Evolutionary conservation across 64 coral and sea anemone genomes (phyloP), one percentile per base, ranked within the genome.

Genomic region (Dendrophyllia cribrosa): DNA sequence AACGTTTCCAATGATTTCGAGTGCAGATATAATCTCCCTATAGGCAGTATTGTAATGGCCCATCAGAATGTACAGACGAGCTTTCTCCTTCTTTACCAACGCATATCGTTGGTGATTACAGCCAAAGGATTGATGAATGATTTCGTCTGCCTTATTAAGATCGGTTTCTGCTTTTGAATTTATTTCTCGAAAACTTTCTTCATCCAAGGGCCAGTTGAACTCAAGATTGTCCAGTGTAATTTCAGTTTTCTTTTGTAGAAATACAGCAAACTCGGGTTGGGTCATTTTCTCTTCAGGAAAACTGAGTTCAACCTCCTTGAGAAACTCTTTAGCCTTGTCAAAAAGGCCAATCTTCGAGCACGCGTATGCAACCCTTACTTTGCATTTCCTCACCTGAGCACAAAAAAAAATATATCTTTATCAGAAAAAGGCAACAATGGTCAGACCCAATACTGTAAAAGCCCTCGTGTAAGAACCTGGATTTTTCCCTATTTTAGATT

Each of bases 301-400:
- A 9, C 75, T 19, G 53, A 77, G 51, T 77, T 55, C 75, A 53
- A 77, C 75, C 20, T 58, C 51, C 21, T 13, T 77, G 75, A 77
- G 48, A 77, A 24, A 58, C 24, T 77, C 75, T 55, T 58, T 14
- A 2, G 75, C 49, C 50, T 5, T 23, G n/a, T 77, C 51, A 56
- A 53, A 77, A 26, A 58, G 51, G 22, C 75, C 75, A 23, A 77
- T 9, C 75, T 77, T 77, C 13, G 75, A 77, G 75, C 48, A 77
- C 0, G 49, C 48, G 75, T 77, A 77, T 12, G 75, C 75, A 23
- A 77, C 9, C 51, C 75, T 52, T 11, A 77, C 48, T 12, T 17
- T 3, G 48, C 75, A 52, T 55, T 55, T 77, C n/a, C 49, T n/a
- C 48, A 77, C 75, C 75, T 77, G 48, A 9, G 24, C 58, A 1